phyloP scores from a whole-genome alignment of 2,113 vertebrate genomes.

The Dasyprocta punctata region DNA sequence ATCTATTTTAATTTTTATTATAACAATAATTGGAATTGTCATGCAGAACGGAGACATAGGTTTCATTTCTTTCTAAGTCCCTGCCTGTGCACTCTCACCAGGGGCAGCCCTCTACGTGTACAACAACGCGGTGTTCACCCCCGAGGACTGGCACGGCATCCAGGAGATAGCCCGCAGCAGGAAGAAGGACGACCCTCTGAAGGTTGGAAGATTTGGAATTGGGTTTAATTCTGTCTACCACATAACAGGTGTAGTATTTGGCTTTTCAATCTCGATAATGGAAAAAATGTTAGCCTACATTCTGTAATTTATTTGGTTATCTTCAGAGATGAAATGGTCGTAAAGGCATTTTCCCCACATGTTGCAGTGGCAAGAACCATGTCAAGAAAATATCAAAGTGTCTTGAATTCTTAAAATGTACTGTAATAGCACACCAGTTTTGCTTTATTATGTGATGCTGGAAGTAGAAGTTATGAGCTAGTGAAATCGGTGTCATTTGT shows the following conservation, averaged over 20 bases:
- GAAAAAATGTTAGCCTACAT: conserved; percentile 11
- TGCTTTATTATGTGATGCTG: neutral
- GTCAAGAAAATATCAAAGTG: neutral
- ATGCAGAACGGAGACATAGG: neutral
- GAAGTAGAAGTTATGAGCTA: neutral
- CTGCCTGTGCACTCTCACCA: conserved; percentile 65
- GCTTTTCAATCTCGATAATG: neutral
- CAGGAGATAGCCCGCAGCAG: conserved; percentile 98
- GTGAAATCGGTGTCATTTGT: neutral
- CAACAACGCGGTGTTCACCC: conserved; percentile 96
- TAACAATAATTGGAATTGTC: neutral
- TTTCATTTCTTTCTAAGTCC: neutral
- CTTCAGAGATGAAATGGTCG: neutral
- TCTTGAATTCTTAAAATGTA: conserved; percentile 28
- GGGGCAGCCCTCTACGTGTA: conserved; percentile 96
- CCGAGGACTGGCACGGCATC: conserved; percentile 98
- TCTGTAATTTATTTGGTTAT: conserved; percentile 26
- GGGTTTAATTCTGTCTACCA: conserved; percentile 99
- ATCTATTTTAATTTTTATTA: conserved; percentile 31
- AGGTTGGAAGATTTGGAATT: conserved; percentile 99
- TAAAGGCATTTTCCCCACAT: neutral
- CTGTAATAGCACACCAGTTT: neutral
- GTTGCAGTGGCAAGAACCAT: neutral
- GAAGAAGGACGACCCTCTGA: conserved; percentile 97
- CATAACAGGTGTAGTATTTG: conserved; percentile 92